phyloP scores from a whole-genome alignment of 2,888 invertebrate genomes.

The Epiblema foenella region DNA sequence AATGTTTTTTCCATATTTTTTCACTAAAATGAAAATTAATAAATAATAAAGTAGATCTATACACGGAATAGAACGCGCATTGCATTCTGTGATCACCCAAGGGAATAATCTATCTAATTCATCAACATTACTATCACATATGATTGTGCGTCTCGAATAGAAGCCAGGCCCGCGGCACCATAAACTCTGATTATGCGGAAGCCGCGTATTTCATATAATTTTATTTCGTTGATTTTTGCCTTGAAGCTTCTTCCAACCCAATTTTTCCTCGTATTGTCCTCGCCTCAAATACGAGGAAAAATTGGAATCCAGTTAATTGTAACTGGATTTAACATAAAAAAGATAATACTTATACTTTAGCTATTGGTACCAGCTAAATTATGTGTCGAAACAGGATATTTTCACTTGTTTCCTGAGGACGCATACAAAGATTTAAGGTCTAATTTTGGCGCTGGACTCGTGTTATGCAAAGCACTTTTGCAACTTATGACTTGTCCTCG shows the following conservation, averaged over 20 bases:
- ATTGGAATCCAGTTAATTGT: too few relatives aligned
- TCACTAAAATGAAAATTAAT: too few relatives aligned
- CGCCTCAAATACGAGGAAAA: too few relatives aligned
- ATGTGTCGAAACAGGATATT: too few relatives aligned
- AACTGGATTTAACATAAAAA: constrained; percentile 12
- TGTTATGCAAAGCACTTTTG: too few relatives aligned
- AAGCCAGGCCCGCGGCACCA: constrained; percentile 10
- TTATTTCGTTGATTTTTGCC: constrained; percentile 35
- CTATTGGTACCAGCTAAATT: not conserved
- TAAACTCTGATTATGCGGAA: constrained; percentile 40
- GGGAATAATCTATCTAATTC: not conserved
- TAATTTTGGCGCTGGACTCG: too few relatives aligned
- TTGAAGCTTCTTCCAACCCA: constrained; percentile 23
- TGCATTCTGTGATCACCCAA: too few relatives aligned
- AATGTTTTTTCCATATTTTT: too few relatives aligned
- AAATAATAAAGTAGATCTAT: too few relatives aligned
- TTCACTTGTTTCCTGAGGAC: not conserved
- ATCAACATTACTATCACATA: not conserved
- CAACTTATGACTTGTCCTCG: too few relatives aligned
- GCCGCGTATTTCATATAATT: constrained; percentile 34
- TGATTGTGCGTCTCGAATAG: not conserved
- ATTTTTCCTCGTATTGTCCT: constrained; percentile 32
- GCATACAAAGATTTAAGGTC: too few relatives aligned
- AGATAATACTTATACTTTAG: not conserved
- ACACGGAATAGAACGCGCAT: too few relatives aligned